Base-by-base conservation (phyloP, 2,888 invertebrate genomes). In the Metacarcinus magister region DNA sequence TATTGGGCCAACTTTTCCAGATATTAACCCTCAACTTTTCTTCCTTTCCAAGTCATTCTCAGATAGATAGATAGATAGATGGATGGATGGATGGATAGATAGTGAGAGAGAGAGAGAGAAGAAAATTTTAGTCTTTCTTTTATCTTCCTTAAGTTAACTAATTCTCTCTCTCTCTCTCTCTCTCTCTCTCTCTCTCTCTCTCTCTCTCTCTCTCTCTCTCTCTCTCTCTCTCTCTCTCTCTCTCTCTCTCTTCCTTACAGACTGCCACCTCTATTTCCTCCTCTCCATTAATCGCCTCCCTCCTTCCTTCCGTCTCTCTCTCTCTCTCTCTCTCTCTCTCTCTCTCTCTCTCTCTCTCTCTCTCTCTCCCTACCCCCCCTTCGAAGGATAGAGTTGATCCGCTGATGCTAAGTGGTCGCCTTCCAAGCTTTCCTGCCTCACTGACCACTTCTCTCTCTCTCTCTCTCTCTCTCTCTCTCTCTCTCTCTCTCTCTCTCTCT, bases 101-200 rank as follows among this genome's bases (percentile, higher is more conserved):
- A 48, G 92, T 48, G 92, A 48, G 92, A 92, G 54, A 48, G 48
- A 28, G 28, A 92, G 48, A 82, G 82, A 82, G 82, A 82, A 82
- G 82, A 82, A 32, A 82, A 32, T 32, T 28, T 32, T 28, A 82
- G 32, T 7, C 46, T 46, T 46, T 46, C 10, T 16, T 0, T 54
- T 54, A 1, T 54, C 10, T 10, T 7, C 8, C 54, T 10, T 13
- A 4, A 10, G 13, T 13, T 13, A 13, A 54, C 2, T 54, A 54
- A 0, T 7, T 7, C 10, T 0, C 10, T 54, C 54, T 2, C 8
- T 1, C 16, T 54, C 16, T 54, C 8, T 54, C 16, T 54, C 54
- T 4, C 54, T 54, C 13, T 13, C 54, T 13, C 13, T 13, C 2
- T 67, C n/a, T 67, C 23, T n/a, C n/a, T n/a, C 67, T 13, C 0